Evolutionary conservation across 2,888 invertebrate genomes (phyloP).

Genomic region (Timema podura): DNA sequence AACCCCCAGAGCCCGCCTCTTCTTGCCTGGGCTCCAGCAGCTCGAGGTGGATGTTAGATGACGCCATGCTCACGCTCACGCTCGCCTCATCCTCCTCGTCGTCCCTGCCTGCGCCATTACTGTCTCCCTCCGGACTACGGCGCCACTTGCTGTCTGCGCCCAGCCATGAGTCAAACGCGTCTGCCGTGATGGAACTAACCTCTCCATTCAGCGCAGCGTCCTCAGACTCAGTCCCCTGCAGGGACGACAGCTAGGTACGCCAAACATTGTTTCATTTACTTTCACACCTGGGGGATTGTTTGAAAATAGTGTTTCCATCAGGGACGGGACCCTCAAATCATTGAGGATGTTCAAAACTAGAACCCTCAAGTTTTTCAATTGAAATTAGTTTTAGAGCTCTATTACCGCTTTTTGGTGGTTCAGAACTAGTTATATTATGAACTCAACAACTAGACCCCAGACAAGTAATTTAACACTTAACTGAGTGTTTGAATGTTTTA

Average conservation of each 20-base stretch:
- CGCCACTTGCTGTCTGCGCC: slow-evolving; percentile 63
- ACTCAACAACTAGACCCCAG: too few species aligned
- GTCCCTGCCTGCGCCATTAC: slow-evolving; percentile 20
- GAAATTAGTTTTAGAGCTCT: too few species aligned
- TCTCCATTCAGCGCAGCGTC: slow-evolving; percentile 22
- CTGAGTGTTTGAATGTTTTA: too few species aligned
- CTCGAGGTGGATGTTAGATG: slow-evolving; percentile 52
- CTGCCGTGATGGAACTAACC: slow-evolving; percentile 25
- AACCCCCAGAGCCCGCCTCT: slow-evolving; percentile 41
- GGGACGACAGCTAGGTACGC: not conserved
- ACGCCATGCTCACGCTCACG: slow-evolving; percentile 6
- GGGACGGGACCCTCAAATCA: too few species aligned
- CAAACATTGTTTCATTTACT: slow-evolving; percentile 31
- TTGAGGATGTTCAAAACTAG: not conserved
- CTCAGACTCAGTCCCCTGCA: slow-evolving; percentile 1
- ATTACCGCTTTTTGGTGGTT: too few species aligned
- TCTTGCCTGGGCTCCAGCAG: slow-evolving; percentile 43
- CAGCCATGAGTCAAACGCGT: slow-evolving; percentile 58
- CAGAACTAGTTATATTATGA: too few species aligned
- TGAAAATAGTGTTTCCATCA: too few species aligned
- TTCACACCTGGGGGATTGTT: slow-evolving; percentile 15
- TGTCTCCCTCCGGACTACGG: slow-evolving; percentile 70
- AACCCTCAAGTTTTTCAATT: too few species aligned
- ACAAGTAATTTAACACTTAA: too few species aligned
- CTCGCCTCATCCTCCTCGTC: slow-evolving; percentile 22